Base-by-base conservation (phyloP, 2,888 invertebrate genomes). In the Thecophora atra region DNA sequence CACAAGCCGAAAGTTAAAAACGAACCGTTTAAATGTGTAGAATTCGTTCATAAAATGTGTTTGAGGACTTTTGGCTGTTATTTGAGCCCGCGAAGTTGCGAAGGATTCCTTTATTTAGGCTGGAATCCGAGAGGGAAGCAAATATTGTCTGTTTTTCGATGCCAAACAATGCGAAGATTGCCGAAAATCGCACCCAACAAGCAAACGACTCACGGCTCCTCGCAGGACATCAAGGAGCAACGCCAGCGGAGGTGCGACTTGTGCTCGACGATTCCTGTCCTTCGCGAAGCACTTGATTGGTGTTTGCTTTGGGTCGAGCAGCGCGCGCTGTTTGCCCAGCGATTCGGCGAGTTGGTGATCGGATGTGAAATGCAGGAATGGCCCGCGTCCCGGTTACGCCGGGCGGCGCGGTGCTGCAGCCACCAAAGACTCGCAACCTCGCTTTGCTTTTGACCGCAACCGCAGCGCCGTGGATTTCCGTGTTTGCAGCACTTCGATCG, bases 331-430 rank as follows among this genome's bases (percentile, higher is more conserved):
- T 65, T 65, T 68, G 42, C 28, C 19, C 63, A 37, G 37, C 15
- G 51, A 37, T 6, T 37, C 47, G 44, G 7, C 8, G 42, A 62
- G n/a, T 60, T 69, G 56, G 63, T 68, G 37, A 54, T 54, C 56
- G 64, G 68, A 68, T 72, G 72, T 72, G 68, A 72, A 63, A 63
- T 44, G 5, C 5, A 11, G 47, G 13, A 11, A n/a, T 47, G 13
- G 47, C 47, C 5, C 2, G 17, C 4, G n/a, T 5, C 17, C 4
- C 17, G 47, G 13, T 47, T n/a, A n/a, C 5, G 4, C 0, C 47
- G 15, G 47, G 17, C 47, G n/a, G 6, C 47, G 13, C 15, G 37
- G 6, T 37, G 37, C 37, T 37, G n/a, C n/a, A 37, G 3, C 37
- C 37, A 37, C 6, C 37, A 37, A 6, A 37, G 37, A 37, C 2